These are phyloP conservation scores for Neoaliturus tenellus DNA, from an alignment of 2,888 invertebrate genomes.

Conservation along the genomic window DNA sequence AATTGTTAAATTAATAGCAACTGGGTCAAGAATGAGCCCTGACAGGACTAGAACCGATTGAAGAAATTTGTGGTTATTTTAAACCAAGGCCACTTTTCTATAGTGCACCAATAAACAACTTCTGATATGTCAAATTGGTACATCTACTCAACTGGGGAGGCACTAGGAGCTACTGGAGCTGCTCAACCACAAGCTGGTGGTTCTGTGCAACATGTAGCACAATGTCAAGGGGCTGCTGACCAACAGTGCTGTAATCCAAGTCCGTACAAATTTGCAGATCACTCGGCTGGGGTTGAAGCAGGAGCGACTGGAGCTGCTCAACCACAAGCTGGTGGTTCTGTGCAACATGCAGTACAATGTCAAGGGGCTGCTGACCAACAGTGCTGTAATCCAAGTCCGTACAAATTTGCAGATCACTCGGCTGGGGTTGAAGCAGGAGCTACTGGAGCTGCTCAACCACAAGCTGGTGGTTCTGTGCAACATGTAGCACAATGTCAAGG, in stretches of 20 bases:
- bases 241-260: background rate
- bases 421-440: background rate
- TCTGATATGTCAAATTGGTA: too few relatives aligned
- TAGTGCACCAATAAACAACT: too few relatives aligned
- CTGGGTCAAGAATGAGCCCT: too few relatives aligned
- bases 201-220: conserved; percentile 1
- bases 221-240: conserved; percentile 1
- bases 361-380: background rate
- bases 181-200: background rate
- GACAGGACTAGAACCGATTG: too few relatives aligned
- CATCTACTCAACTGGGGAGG: background rate
- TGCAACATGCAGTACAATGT: conserved; percentile 15
- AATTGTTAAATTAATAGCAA: too few relatives aligned
- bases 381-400: background rate
- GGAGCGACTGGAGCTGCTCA: background rate
- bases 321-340: background rate
- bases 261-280: background rate
- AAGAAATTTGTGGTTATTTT: too few relatives aligned
- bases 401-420: background rate
- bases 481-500: conserved; percentile 18
- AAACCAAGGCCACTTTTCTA: too few relatives aligned
- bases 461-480: background rate
- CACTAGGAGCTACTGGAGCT: background rate
- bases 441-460: background rate
- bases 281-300: background rate